A percentile compares a stretch with the other conserved stretches of the same genome.
Conservation (phyloP, 30 jellyfish, hydroid and myxozoan species). For the Aurelia sp. region DNA sequence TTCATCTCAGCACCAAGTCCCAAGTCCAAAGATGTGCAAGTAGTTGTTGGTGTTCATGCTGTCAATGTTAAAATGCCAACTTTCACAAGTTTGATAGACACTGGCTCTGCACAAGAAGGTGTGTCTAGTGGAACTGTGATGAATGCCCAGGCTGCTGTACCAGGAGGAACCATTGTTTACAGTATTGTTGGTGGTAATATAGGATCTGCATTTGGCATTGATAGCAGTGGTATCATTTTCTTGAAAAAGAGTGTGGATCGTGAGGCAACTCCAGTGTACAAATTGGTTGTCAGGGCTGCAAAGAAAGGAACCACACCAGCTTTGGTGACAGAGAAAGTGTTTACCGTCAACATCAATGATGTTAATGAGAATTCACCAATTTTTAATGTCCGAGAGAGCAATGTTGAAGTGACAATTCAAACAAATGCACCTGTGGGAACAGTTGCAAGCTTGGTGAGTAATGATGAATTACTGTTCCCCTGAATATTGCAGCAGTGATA, state of each 20-base stretch:
- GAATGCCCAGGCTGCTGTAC: slow-evolving; percentile 36
- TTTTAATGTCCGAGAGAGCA: slow-evolving; percentile 69
- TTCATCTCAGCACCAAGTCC: slow-evolving; percentile 38
- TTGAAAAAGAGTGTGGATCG: slow-evolving; percentile 61
- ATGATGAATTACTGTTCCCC: background rate
- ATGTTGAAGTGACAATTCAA: slow-evolving; percentile 76
- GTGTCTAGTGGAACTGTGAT: slow-evolving; percentile 55
- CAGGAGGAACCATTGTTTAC: slow-evolving; percentile 66
- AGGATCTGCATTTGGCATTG: slow-evolving; percentile 67
- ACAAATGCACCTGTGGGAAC: slow-evolving; percentile 89
- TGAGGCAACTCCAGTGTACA: slow-evolving; percentile 66
- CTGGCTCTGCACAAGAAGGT: slow-evolving; percentile 40
- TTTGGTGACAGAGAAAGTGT: slow-evolving; percentile 68
- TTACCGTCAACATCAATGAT: slow-evolving; percentile 63
- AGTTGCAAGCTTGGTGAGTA: slow-evolving; percentile 72
- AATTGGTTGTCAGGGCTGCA: slow-evolving; percentile 81
- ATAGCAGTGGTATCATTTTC: slow-evolving; percentile 50
- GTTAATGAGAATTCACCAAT: slow-evolving; percentile 90
- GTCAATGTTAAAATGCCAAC: slow-evolving; percentile 53
- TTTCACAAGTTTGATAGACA: slow-evolving; percentile 28
- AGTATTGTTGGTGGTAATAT: slow-evolving; percentile 93
- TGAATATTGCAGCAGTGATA: no score
- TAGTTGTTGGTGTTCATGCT: slow-evolving; percentile 79
- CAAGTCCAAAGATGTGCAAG: slow-evolving; percentile 36
- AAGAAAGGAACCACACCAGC: slow-evolving; percentile 74